Base-by-base conservation (phyloP, 2,888 invertebrate species). In the Cheilosia scutellata region DNA sequence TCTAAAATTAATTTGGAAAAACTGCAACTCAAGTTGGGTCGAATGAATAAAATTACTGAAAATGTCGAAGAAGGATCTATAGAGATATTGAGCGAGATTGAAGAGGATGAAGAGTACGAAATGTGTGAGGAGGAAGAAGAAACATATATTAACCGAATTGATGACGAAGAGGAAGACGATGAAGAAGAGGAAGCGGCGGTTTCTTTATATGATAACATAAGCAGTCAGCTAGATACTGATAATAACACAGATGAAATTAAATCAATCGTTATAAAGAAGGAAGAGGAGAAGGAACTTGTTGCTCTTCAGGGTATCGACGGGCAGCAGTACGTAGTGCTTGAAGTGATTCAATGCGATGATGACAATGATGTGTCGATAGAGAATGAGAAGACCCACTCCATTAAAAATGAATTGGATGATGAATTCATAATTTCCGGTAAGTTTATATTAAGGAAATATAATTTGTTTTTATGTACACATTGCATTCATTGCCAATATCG, bases 251-350 rank as follows among this genome's bases (percentile, higher is more conserved):
- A 63, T 4, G 31, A 58, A n/a, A n/a, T 71, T 11, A 86, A 84
- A 42, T 87, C 89, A 4, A 88, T 92, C 91, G 90, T 93, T 91
- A 76, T 93, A 91, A 88, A 93, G 92, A 89, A 95, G 84, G 94
- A 94, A 42, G 94, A 94, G n/a, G 89, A 88, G 13, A 87, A 88
- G 1, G 89, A 89, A 37, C 88, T 95, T 91, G 94, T 95, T 92
- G 94, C 95, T 5, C 94, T 95, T 0, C 95, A 96, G 90, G 95
- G 94, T 29, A 94, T 95, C 5, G 96, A 96, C 91, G 96, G 96
- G 0, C 96, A 97, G 88, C 96, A 97, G 91, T 97, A 97, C 89
- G 97, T 98, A 62, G 97, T 98, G n/a, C 93, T 98, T 13, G 97
- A 98, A 93, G 97, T 98, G 9, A 96, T 97, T 55, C 96, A 97